Evolutionary conservation across 2,113 vertebrate genomes (phyloP), one percentile per base, ranked within the genome.

Genomic region (Ageneiosus marmoratus): DNA sequence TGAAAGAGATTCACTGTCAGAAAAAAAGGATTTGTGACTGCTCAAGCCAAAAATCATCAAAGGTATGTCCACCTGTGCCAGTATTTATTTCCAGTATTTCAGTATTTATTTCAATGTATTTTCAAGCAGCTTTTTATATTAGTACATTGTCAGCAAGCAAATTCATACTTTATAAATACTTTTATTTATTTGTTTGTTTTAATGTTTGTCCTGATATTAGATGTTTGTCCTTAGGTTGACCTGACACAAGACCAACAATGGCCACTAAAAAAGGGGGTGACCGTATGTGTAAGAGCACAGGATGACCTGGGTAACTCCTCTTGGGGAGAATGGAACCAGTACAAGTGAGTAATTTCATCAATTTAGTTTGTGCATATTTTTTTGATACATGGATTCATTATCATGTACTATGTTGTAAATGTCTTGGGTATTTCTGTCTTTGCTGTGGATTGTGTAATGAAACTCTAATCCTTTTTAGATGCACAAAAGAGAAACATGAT

Each of bases 281-380:
- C 37, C 0, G 86, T 93, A 37, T 93, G 93, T 50, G 83, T 93
- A 63, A 80, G 93, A 84, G 91, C 91, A 0, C 89, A 85, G 62
- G 93, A 94, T 37, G 86, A 87, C 20, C 77, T 94, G 24, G 89
- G 84, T 50, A 69, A 91, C 88, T 93, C 93, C 9, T 81, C 88
- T 0, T 94, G 93, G 93, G 91, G 93, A 27, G 90, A 93, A 24
- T 94, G 92, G 92, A 92, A 86, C 83, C 75, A 84, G 22, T 24
- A 88, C 58, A 92, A 85, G 92, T 93, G 34, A 32, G 91, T 88
- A 18, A 16, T 20, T 73, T 79, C 48, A 7, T 27, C 56, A 62
- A 53, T 37, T 13, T 7, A 2, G 3, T 20, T n/a, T n/a, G n/a
- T n/a, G n/a, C n/a, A 12, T 11, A 4, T 29, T 32, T 32, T 32